Evolutionary conservation across 2,888 invertebrate genomes (phyloP).

Genomic region (Ditula angustiorana): DNA sequence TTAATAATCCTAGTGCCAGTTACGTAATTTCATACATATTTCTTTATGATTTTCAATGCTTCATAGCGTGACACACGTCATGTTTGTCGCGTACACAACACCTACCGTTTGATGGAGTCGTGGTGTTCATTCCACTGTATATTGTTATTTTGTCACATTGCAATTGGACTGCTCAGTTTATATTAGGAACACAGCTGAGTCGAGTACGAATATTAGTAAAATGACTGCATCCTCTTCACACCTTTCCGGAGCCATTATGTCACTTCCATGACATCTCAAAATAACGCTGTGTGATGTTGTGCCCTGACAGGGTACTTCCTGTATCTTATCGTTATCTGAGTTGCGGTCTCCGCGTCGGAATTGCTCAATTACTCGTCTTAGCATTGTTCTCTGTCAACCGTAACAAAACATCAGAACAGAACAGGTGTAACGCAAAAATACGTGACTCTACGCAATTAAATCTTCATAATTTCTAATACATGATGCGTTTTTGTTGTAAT

Average conservation of each 20-base stretch:
- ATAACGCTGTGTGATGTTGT: conserved; percentile 40
- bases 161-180: background rate
- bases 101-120: conserved; percentile 41
- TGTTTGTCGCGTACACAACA: conserved; percentile 51
- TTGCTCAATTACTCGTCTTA: conserved; percentile 72
- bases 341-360: conserved; percentile 70
- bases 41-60: conserved; percentile 61
- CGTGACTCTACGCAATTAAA: conserved; percentile 65
- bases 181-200: background rate
- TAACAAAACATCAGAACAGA: conserved; percentile 64
- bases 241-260: conserved; percentile 28
- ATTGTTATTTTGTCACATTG: background rate
- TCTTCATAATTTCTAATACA: conserved; percentile 33
- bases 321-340: conserved; percentile 71
- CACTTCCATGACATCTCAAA: conserved; percentile 24
- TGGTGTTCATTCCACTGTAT: conserved; percentile 4
- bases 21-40: conserved; percentile 58
- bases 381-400: conserved; percentile 78
- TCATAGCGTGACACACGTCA: conserved; percentile 65
- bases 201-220: conserved; percentile 6
- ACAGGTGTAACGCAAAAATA: conserved; percentile 71
- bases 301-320: conserved; percentile 61
- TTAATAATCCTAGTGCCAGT: conserved; percentile 50
- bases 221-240: conserved; percentile 24
- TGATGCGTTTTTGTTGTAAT: conserved; percentile 39